These are phyloP conservation scores for Bradysia coprophila DNA, from an alignment of 1,140 invertebrate species.

Conservation along the genomic window DNA sequence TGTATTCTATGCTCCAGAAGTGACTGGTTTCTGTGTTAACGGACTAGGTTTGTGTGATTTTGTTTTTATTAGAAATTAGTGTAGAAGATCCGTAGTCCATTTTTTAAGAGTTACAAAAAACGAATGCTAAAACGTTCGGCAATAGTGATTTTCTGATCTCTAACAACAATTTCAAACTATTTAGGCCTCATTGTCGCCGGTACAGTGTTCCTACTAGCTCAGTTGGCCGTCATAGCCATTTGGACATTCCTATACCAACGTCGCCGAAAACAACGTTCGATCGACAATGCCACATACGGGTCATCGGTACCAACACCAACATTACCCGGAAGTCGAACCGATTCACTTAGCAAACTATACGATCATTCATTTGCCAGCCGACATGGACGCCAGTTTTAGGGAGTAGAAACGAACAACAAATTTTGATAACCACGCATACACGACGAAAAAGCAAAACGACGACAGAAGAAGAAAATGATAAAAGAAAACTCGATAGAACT, in stretches of 20 bases:
- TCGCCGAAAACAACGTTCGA: conserved; percentile 29
- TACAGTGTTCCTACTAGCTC: conserved; percentile 63
- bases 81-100: background rate
- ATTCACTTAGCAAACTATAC: conserved; percentile 70
- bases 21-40: conserved; percentile 50
- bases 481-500: no score
- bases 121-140: no score
- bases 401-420: background rate
- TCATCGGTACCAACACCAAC: conserved; percentile 23
- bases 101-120: no score
- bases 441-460: no score
- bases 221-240: conserved; percentile 60
- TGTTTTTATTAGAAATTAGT: background rate
- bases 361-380: conserved; percentile 50
- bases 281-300: conserved; percentile 11
- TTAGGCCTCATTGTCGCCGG: conserved; percentile 60
- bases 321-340: conserved; percentile 36
- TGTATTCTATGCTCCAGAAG: conserved; percentile 33
- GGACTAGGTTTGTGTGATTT: conserved; percentile 17
- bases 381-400: conserved; percentile 64
- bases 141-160: no score
- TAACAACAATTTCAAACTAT: no score
- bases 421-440: no score
- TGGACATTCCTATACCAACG: conserved; percentile 74
- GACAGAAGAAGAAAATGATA: no score